Percentiles rank a stretch among this genome's conserved stretches.
These are phyloP conservation scores for Tolypeutes matacus DNA, from an alignment of 2,797 vertebrate genomes.

Conservation along the genomic window DNA sequence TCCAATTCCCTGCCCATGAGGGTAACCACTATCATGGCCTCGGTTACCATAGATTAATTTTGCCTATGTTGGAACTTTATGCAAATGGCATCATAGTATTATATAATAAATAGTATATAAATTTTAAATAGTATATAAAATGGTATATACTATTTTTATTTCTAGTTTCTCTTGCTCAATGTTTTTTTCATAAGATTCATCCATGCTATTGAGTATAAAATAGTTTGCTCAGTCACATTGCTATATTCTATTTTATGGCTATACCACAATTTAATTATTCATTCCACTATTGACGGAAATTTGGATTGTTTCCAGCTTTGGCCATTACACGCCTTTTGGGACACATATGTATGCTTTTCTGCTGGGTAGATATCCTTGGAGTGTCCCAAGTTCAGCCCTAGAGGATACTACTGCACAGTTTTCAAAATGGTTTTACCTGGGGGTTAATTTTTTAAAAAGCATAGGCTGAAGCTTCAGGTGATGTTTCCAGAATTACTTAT, in stretches of 20 bases:
- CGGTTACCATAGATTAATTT: background rate
- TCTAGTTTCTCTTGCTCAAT: slow-evolving; percentile 38
- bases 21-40: background rate
- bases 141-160: slow-evolving; percentile 52
- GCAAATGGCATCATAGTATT: slow-evolving; percentile 39
- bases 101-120: too few species aligned
- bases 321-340: background rate
- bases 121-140: too few species aligned
- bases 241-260: slow-evolving; percentile 29
- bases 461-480: background rate
- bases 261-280: slow-evolving; percentile 6
- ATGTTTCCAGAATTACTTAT: slow-evolving; percentile 6
- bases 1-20: background rate
- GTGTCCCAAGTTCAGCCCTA: background rate
- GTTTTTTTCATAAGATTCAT: background rate
- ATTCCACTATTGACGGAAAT: background rate
- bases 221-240: slow-evolving; percentile 30
- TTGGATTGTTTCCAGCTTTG: slow-evolving; percentile 17
- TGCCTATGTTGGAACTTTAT: slow-evolving; percentile 47
- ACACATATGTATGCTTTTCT: background rate
- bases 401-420: background rate
- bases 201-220: slow-evolving; percentile 18
- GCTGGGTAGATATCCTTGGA: background rate
- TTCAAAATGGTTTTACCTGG: background rate
- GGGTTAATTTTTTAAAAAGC: background rate